A percentile compares a stretch with the other conserved stretches of the same genome.
Evolutionary conservation across 2,113 vertebrate species (phyloP).

Genomic region (Murina feae): DNA sequence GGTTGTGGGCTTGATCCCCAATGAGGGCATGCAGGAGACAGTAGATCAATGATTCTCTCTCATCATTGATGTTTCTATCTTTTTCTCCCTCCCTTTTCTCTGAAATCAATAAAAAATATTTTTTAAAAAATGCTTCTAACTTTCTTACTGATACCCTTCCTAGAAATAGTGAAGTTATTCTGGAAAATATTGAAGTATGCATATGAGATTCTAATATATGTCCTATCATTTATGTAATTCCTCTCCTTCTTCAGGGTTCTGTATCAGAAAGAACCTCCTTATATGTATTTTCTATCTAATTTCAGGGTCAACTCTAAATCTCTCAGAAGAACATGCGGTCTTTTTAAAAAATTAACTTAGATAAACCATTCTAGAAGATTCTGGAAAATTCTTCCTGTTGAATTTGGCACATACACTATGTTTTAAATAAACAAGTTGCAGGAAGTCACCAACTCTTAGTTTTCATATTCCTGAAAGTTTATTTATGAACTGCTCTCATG

Average conservation of each 20-base stretch:
- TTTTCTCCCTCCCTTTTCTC: too few relatives aligned
- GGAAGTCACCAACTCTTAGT: not conserved
- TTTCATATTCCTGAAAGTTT: not conserved
- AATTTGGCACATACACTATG: not conserved
- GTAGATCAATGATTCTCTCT: too few relatives aligned
- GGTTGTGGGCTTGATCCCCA: too few relatives aligned
- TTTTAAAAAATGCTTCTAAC: not conserved
- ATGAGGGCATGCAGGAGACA: too few relatives aligned
- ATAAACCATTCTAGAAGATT: not conserved
- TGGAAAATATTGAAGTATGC: not conserved
- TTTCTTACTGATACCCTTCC: not conserved
- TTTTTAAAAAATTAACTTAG: not conserved
- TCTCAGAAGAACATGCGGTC: not conserved
- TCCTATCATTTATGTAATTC: not conserved
- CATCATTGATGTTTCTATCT: too few relatives aligned
- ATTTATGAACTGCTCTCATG: not conserved
- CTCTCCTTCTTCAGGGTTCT: not conserved
- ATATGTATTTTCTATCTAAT: not conserved
- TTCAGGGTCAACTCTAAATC: not conserved
- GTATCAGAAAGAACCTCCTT: not conserved
- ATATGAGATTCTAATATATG: not conserved
- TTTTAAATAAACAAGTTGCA: constrained; percentile 33
- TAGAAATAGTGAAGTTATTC: constrained; percentile 15
- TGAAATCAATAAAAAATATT: too few relatives aligned
- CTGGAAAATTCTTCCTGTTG: not conserved